Evolutionary conservation across 2,113 vertebrate genomes (phyloP).

Genomic region (Accipiter cooperii): DNA sequence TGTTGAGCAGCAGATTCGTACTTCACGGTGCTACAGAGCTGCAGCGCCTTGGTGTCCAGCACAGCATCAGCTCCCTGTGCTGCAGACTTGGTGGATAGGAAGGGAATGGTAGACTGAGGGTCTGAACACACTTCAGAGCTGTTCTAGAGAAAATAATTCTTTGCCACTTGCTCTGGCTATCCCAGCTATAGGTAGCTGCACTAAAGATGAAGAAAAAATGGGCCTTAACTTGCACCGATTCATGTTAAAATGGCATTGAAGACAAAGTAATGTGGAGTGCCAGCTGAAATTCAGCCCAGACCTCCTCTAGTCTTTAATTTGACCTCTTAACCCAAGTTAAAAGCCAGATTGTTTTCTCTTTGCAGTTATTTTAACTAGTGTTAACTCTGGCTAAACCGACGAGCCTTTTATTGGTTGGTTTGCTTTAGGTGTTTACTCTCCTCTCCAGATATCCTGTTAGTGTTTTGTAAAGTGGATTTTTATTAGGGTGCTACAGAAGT

Average conservation of each 20-base stretch:
- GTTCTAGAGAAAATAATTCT: not conserved
- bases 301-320: conserved; percentile 27
- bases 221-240: not conserved
- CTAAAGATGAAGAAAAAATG: not conserved
- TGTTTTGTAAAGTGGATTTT: conserved; percentile 32
- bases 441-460: not conserved
- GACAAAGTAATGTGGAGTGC: not conserved
- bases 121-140: not conserved
- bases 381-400: conserved; percentile 19
- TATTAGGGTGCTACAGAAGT: conserved; percentile 33
- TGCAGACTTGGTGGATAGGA: not conserved
- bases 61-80: not conserved
- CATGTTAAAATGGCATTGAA: not conserved
- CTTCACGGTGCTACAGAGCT: fast-evolving
- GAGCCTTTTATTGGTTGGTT: conserved; percentile 13
- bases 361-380: conserved; percentile 38
- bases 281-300: conserved; percentile 33
- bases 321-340: conserved; percentile 38
- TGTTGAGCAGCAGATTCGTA: not conserved
- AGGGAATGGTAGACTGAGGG: not conserved
- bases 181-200: not conserved
- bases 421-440: conserved; percentile 24
- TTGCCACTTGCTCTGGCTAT: not conserved
- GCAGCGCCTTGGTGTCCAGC: not conserved
- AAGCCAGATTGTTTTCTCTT: conserved; percentile 37